phyloP scores from a whole-genome alignment of 2,113 vertebrate species.

The Neoarius graeffei region DNA sequence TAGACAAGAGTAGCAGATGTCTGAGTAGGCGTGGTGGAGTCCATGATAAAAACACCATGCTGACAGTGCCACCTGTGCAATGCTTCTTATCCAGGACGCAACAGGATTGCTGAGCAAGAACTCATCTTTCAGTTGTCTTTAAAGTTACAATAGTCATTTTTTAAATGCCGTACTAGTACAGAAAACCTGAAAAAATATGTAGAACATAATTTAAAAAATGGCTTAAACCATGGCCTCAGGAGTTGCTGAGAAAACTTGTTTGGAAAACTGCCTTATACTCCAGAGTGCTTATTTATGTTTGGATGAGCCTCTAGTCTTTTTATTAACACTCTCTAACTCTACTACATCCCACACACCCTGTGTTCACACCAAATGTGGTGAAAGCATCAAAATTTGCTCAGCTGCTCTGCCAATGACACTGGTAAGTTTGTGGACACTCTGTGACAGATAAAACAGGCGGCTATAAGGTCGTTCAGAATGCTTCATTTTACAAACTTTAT shows the following conservation, averaged over 20 bases:
- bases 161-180: background rate
- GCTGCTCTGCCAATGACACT: no score
- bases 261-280: background rate
- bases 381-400: no score
- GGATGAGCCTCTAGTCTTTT: background rate
- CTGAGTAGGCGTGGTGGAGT: conserved; percentile 40
- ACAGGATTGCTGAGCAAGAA: conserved; percentile 35
- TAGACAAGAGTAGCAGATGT: conserved; percentile 51
- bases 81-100: conserved; percentile 32
- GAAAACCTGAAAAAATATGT: background rate
- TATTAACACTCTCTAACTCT: background rate
- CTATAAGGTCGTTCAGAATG: no score
- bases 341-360: background rate
- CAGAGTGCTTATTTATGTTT: background rate
- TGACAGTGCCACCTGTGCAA: conserved; percentile 50
- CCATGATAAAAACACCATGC: conserved; percentile 42
- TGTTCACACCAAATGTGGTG: no score
- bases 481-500: no score
- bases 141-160: background rate
- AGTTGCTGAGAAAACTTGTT: background rate
- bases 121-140: conserved; percentile 9
- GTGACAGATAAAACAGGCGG: no score
- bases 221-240: background rate
- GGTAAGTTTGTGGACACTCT: no score
- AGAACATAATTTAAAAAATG: background rate